Evolutionary conservation across 1,140 invertebrate genomes (phyloP).

Genomic region (Zaprionus inermis): DNA sequence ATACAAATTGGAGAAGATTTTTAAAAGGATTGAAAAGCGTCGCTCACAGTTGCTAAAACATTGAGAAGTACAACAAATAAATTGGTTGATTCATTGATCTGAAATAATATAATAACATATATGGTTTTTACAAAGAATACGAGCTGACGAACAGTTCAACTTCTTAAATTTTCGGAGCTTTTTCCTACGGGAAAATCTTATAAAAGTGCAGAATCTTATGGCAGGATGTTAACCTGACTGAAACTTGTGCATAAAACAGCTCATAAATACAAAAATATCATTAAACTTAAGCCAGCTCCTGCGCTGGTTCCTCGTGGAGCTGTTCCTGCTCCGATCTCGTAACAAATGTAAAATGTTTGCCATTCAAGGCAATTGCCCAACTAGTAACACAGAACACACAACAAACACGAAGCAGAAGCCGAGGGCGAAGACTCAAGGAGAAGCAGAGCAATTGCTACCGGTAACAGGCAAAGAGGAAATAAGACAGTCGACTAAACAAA

Average conservation of each 20-base stretch:
- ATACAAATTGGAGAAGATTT: neutral
- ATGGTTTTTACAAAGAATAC: too few relatives aligned
- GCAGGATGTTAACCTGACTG: conserved; percentile 50
- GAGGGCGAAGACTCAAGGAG: conserved; percentile 25
- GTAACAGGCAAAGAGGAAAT: conserved; percentile 41
- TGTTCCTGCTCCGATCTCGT: conserved; percentile 17
- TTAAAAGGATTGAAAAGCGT: neutral
- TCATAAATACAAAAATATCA: conserved; percentile 78
- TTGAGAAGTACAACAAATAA: too few relatives aligned
- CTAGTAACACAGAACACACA: conserved; percentile 43
- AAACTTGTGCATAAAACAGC: conserved; percentile 42
- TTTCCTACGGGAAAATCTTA: conserved; percentile 2
- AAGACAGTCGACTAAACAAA: conserved; percentile 71
- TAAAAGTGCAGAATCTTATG: conserved; percentile 26
- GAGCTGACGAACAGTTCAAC: too few relatives aligned
- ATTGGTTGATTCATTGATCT: neutral
- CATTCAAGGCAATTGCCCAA: conserved; percentile 74
- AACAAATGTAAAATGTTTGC: conserved; percentile 54
- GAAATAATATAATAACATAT: neutral
- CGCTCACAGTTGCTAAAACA: too few relatives aligned
- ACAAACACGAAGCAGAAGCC: conserved; percentile 6
- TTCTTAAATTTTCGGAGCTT: neutral
- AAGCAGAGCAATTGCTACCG: conserved; percentile 24
- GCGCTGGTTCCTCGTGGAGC: neutral
- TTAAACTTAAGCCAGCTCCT: conserved; percentile 67